Percentiles rank a stretch among this genome's conserved stretches.
Conservation (phyloP, 2,113 vertebrate genomes). For the Australoheros scitulus region DNA sequence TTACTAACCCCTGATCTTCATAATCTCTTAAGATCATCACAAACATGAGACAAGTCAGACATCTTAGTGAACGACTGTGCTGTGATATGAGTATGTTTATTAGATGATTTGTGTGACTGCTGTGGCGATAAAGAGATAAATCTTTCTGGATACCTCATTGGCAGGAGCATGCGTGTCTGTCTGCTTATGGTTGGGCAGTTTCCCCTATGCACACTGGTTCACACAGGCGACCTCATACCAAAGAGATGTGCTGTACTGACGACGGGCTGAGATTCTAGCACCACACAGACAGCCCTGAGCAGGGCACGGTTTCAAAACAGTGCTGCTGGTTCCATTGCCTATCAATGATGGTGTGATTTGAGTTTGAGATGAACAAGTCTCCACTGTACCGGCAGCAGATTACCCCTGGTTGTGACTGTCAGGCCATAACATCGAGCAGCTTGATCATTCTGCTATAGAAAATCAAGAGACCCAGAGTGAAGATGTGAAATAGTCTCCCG, state of each 20-base stretch:
- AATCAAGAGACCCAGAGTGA: background rate
- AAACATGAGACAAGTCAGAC: background rate
- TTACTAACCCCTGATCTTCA: background rate
- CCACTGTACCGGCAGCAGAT: constrained; percentile 32
- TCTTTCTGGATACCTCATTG: constrained; percentile 55
- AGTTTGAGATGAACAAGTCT: constrained; percentile 30
- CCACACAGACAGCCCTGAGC: constrained; percentile 62
- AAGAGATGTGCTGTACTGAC: constrained; percentile 68
- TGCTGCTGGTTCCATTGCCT: constrained; percentile 47
- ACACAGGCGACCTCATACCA: constrained; percentile 68
- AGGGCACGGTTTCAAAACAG: constrained; percentile 60
- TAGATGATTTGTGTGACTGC: constrained; percentile 29
- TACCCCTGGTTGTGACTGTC: background rate
- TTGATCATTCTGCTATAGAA: background rate
- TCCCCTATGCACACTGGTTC: constrained; percentile 65
- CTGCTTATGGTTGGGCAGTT: constrained; percentile 30
- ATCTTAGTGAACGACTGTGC: background rate
- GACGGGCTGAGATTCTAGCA: constrained; percentile 51
- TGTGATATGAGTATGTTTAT: constrained; percentile 14
- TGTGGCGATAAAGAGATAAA: constrained; percentile 25
- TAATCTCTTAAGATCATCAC: background rate
- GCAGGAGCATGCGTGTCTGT: constrained; percentile 48
- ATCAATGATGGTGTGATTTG: constrained; percentile 53
- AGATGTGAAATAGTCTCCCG: constrained; percentile 44
- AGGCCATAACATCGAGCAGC: background rate